A percentile compares a stretch with the other conserved stretches of the same genome.
These are phyloP conservation scores for Chrysolina haemoptera DNA, from an alignment of 2,888 invertebrate species.

Conservation along the genomic window DNA sequence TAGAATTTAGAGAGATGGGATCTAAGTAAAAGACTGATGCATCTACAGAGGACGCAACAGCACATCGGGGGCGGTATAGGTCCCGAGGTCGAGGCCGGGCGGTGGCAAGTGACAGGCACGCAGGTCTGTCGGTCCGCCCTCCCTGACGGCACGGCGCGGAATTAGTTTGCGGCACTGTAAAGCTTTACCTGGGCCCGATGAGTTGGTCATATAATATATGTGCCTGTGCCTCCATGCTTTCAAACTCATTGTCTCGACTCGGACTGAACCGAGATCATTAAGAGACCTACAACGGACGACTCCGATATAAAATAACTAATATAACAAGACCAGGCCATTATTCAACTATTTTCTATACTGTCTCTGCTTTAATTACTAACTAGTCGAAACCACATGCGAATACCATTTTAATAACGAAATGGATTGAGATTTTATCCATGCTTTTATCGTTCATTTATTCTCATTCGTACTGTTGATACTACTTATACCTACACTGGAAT, in stretches of 20 bases:
- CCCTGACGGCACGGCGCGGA: slow-evolving; percentile 68
- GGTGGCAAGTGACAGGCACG: slow-evolving; percentile 71
- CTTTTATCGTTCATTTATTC: slow-evolving; percentile 22
- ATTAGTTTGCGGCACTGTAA: slow-evolving; percentile 65
- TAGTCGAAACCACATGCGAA: slow-evolving; percentile 50
- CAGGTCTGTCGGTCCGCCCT: slow-evolving; percentile 68
- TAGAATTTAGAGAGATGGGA: slow-evolving; percentile 68
- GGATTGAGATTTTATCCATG: slow-evolving; percentile 46
- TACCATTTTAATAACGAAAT: slow-evolving; percentile 46
- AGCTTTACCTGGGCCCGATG: slow-evolving; percentile 61
- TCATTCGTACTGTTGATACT: slow-evolving; percentile 13
- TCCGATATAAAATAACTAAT: slow-evolving; percentile 64
- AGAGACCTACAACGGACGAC: slow-evolving; percentile 57
- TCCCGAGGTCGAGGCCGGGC: slow-evolving; percentile 68
- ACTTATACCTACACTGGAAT: not conserved
- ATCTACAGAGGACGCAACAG: slow-evolving; percentile 62
- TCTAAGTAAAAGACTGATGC: slow-evolving; percentile 68
- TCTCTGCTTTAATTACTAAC: slow-evolving; percentile 51
- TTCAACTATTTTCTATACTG: slow-evolving; percentile 50
- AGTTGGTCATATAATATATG: slow-evolving; percentile 58
- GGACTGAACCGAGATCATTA: slow-evolving; percentile 57
- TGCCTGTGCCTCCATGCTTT: not conserved
- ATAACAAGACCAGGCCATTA: slow-evolving; percentile 59
- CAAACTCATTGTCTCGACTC: slow-evolving; percentile 36
- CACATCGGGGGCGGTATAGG: slow-evolving; percentile 67